Evolutionary conservation across 1,140 invertebrate genomes (phyloP).

Genomic region (Colletes gigas): DNA sequence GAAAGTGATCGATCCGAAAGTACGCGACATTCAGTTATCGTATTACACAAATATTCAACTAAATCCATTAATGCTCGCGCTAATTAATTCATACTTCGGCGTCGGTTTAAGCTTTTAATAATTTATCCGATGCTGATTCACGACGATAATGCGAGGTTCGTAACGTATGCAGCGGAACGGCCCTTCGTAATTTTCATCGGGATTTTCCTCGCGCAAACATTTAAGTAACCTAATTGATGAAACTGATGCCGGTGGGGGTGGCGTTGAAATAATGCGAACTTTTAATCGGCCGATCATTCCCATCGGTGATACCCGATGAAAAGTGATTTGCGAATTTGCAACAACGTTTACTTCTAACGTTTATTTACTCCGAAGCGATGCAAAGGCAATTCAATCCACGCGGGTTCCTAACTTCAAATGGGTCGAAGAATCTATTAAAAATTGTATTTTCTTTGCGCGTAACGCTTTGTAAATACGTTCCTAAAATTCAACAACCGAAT

Average conservation of each 20-base stretch:
- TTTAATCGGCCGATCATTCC: background rate
- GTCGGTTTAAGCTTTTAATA: conserved; percentile 46
- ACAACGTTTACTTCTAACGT: no score
- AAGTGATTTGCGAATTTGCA: no score
- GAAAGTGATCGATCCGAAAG: conserved; percentile 7
- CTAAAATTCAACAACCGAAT: no score
- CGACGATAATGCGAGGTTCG: conserved; percentile 39
- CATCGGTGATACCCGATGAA: no score
- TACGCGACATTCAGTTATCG: conserved; percentile 31
- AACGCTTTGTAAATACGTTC: no score
- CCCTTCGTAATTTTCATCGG: conserved; percentile 32
- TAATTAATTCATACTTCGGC: conserved; percentile 46
- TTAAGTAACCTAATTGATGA: conserved; percentile 49
- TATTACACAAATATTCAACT: conserved; percentile 22
- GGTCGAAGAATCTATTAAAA: no score
- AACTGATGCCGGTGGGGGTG: background rate
- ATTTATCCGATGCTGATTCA: conserved; percentile 43
- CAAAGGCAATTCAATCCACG: no score
- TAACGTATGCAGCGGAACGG: conserved; percentile 24
- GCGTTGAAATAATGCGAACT: conserved; percentile 5
- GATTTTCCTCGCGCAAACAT: conserved; percentile 48
- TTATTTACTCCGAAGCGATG: no score
- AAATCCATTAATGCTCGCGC: conserved; percentile 25
- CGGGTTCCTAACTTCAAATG: no score
- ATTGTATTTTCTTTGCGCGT: no score